A percentile compares a stretch with the other conserved stretches of the same genome.
phyloP scores from a whole-genome alignment of 1,140 invertebrate species.

The Cydia fagiglandana region DNA sequence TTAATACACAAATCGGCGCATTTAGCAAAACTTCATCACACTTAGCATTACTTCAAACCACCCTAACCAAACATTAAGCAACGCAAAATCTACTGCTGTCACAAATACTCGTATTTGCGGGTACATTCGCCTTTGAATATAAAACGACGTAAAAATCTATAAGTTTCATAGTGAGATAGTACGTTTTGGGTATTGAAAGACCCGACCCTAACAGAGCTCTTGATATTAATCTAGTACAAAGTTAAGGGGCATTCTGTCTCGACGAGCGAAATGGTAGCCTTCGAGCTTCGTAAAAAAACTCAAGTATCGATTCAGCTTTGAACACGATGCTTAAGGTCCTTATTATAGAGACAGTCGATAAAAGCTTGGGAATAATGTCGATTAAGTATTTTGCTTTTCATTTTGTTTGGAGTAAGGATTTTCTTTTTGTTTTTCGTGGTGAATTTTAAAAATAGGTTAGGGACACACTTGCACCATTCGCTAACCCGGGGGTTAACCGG shows the following conservation, averaged over 20 bases:
- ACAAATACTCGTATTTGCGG: conserved; percentile 24
- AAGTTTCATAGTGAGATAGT: background rate
- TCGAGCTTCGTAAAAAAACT: conserved; percentile 42
- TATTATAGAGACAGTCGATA: conserved; percentile 38
- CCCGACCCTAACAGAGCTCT: conserved; percentile 28
- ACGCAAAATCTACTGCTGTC: conserved; percentile 9
- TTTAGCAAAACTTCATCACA: conserved; percentile 18
- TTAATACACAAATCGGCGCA: background rate
- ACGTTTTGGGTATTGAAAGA: background rate
- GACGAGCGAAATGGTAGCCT: conserved; percentile 36
- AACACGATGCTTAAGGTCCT: conserved; percentile 33
- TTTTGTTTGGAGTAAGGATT: background rate
- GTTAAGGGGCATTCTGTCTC: conserved; percentile 43
- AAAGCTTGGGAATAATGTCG: conserved; percentile 12
- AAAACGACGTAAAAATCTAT: background rate
- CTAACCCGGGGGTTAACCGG: no score
- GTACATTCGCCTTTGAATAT: background rate
- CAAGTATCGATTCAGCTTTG: conserved; percentile 44
- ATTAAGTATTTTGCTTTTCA: conserved; percentile 24
- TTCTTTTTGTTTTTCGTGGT: no score
- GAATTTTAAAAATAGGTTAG: no score
- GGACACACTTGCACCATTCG: no score
- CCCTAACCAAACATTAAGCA: conserved; percentile 18
- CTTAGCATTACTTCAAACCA: conserved; percentile 25
- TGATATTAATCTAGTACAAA: conserved; percentile 41